These are phyloP conservation scores for Actinopyga echinites DNA, from an alignment of 53 echinoderm and acorn worm genomes.

Conservation along the genomic window DNA sequence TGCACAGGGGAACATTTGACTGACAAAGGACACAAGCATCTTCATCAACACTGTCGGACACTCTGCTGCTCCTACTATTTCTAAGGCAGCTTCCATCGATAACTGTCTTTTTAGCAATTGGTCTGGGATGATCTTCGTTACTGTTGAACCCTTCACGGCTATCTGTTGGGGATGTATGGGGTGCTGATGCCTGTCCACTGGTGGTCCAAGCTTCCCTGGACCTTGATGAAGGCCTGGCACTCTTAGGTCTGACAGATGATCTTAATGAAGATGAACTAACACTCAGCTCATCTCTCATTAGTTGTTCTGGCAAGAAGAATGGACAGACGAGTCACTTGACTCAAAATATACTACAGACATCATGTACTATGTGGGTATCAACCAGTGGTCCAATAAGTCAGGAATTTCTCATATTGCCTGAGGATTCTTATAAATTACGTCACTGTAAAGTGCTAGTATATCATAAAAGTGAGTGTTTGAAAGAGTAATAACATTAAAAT, in stretches of 20 bases:
- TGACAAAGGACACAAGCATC: slow-evolving; percentile 54
- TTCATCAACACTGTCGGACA: slow-evolving; percentile 15
- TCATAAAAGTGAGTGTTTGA: too few species aligned
- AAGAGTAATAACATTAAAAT: too few species aligned
- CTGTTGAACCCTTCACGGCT: slow-evolving; percentile 68
- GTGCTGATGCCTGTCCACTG: slow-evolving; percentile 18
- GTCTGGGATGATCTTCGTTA: neutral
- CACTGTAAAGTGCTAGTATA: too few species aligned
- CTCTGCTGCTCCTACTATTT: neutral
- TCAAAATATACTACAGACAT: too few species aligned
- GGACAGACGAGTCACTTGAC: slow-evolving; percentile 13
- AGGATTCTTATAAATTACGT: too few species aligned
- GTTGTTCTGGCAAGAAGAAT: neutral
- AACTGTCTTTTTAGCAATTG: neutral
- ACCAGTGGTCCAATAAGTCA: too few species aligned
- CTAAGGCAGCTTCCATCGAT: slow-evolving; percentile 20
- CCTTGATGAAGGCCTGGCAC: slow-evolving; percentile 12
- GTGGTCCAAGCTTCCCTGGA: slow-evolving; percentile 52
- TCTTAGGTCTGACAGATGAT: neutral
- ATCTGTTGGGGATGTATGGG: slow-evolving; percentile 50
- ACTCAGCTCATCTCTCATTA: neutral
- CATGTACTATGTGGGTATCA: too few species aligned
- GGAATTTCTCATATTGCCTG: too few species aligned
- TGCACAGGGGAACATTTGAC: neutral
- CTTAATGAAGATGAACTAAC: neutral